These are phyloP conservation scores for Epizoanthus illoricatus DNA, from an alignment of 92 coral and sea anemone species.

Conservation along the genomic window DNA sequence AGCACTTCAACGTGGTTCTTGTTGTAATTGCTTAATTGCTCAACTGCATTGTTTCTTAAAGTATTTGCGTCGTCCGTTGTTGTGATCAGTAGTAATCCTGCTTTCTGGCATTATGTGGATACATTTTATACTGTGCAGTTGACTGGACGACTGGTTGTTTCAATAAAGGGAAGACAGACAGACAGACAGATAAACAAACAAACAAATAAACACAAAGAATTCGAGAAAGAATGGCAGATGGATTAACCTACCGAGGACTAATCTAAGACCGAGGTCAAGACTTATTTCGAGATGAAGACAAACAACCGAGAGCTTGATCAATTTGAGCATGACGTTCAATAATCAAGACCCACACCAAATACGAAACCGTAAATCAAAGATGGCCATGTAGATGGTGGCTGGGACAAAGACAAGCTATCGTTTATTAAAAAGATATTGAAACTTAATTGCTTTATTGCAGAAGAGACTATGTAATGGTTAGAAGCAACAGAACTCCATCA, in stretches of 20 bases:
- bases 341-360: not conserved
- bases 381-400: no score
- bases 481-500: not conserved
- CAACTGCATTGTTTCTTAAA: no score
- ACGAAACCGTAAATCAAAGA: not conserved
- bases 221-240: no score
- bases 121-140: not conserved
- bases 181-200: not conserved
- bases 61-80: no score
- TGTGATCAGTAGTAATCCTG: no score
- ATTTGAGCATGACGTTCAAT: not conserved
- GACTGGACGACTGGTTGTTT: not conserved
- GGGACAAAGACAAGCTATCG: no score
- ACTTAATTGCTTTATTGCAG: slow-evolving; percentile 1
- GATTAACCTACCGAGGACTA: no score
- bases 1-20: no score
- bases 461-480: not conserved
- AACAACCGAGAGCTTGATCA: not conserved
- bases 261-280: no score
- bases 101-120: no score
- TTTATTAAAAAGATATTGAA: no score
- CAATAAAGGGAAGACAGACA: not conserved
- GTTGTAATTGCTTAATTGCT: no score
- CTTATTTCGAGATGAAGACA: not conserved
- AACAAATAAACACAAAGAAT: not conserved